Base-by-base conservation (phyloP, 2,888 invertebrate species). In the Caradrina kadenii region DNA sequence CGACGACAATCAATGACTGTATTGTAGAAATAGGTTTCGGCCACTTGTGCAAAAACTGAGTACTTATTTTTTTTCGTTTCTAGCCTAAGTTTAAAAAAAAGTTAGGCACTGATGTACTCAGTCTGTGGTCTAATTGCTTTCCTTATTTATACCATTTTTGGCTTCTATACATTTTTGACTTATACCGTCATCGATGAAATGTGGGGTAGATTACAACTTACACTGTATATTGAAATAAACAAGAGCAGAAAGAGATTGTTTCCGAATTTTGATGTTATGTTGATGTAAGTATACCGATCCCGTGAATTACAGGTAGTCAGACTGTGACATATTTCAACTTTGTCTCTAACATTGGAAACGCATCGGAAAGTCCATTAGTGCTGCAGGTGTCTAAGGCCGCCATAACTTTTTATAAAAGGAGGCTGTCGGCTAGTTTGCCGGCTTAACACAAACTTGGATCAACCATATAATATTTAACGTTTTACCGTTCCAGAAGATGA, bases 401-500 rank as follows among this genome's bases (percentile, higher is more conserved):
- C 10, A n/a, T 55, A 42, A 59, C 17, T 13, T 11, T n/a, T 3
- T 19, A 19, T n/a, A 19, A 58, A 56, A 59, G 15, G 58, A 53
- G 52, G 17, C 42, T 39, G 39, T 50, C 5, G 35, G 13, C n/a
- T 21, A 7, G 22, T 67, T 45, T 50, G 72, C 39, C 63, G 31
- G 21, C 35, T 52, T 22, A 15, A 19, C 45, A 39, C 10, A 39
- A 61, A 54, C 22, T 53, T 19, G 5, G 7, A 35, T 50, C 3
- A 11, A 19, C 17, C n/a, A 45, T 21, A 21, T 26, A 50, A 55
- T 42, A 26, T 26, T 26, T 26, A 42, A 22, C 8, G 13, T 35
- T 21, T 49, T 54, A 21, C 53, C 22, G 60, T 69, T 74, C n/a
- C 7, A 53, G 22, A 68, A 72, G 49, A 65, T 31, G 48, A 19